Conservation (phyloP, 2,888 invertebrate genomes). For the Polymixis flavicincta region DNA sequence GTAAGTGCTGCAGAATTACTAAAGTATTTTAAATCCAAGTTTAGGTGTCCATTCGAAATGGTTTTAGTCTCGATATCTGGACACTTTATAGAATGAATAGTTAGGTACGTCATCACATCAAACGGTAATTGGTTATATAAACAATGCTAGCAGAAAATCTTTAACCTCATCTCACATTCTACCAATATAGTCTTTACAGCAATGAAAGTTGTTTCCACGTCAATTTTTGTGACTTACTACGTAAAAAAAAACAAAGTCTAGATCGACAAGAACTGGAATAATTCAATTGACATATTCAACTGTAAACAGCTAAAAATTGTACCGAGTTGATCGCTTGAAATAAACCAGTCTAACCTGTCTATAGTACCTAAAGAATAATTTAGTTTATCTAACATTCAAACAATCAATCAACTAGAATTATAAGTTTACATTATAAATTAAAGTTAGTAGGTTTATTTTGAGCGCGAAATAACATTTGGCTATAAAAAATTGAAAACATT, state of each 20-base stretch:
- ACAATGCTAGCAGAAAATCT: too few relatives aligned
- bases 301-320: background rate
- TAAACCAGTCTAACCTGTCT: slow-evolving; percentile 13
- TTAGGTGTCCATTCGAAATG: background rate
- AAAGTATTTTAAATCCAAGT: background rate
- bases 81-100: background rate
- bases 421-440: slow-evolving; percentile 49
- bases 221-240: background rate
- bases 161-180: background rate
- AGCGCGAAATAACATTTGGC: slow-evolving; percentile 29
- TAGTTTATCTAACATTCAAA: slow-evolving; percentile 39
- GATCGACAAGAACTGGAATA: background rate
- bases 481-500: slow-evolving; percentile 25
- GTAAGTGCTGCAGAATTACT: slow-evolving; percentile 83
- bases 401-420: slow-evolving; percentile 50
- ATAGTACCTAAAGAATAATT: slow-evolving; percentile 25
- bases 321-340: slow-evolving; percentile 26
- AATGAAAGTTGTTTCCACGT: background rate
- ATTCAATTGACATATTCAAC: slow-evolving; percentile 8
- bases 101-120: background rate
- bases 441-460: slow-evolving; percentile 34
- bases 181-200: background rate
- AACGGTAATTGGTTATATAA: background rate
- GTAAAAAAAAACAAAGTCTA: background rate
- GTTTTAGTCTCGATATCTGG: background rate